phyloP scores from a whole-genome alignment of 2,888 invertebrate genomes.

The Macrosoma leucophasiata region DNA sequence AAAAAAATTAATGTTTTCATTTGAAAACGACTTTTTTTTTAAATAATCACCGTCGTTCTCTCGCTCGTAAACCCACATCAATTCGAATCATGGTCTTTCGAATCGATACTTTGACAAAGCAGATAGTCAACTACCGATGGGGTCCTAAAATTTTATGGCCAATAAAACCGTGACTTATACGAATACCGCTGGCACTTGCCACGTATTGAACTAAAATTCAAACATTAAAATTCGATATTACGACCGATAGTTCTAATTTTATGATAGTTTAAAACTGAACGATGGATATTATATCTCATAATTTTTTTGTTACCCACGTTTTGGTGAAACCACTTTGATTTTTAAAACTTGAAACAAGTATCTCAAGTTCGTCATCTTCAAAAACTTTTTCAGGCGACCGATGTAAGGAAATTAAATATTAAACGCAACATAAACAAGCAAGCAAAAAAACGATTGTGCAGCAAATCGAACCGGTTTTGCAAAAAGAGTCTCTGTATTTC shows the following conservation, averaged over 20 bases:
- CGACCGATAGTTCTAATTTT: conserved; percentile 69
- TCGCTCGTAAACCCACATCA: conserved; percentile 39
- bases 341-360: no score
- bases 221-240: conserved; percentile 66
- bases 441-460: conserved; percentile 29
- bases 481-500: conserved; percentile 44
- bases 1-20: conserved; percentile 31
- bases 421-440: conserved; percentile 33
- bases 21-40: conserved; percentile 25
- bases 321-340: conserved; percentile 30
- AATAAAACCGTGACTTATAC: conserved; percentile 70
- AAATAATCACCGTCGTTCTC: conserved; percentile 33
- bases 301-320: conserved; percentile 38
- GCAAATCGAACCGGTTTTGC: conserved; percentile 54
- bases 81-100: conserved; percentile 35
- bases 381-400: no score
- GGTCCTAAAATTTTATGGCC: conserved; percentile 67
- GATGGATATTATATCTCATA: no score
- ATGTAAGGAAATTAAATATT: conserved; percentile 32
- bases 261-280: conserved; percentile 61
- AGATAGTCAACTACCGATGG: conserved; percentile 46
- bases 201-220: conserved; percentile 44
- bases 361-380: no score
- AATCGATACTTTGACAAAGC: conserved; percentile 46
- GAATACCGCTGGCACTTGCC: conserved; percentile 30